Percentiles rank a stretch among this genome's conserved stretches.
These are phyloP conservation scores for Erebia aethiops DNA, from an alignment of 2,888 invertebrate species.

Conservation along the genomic window DNA sequence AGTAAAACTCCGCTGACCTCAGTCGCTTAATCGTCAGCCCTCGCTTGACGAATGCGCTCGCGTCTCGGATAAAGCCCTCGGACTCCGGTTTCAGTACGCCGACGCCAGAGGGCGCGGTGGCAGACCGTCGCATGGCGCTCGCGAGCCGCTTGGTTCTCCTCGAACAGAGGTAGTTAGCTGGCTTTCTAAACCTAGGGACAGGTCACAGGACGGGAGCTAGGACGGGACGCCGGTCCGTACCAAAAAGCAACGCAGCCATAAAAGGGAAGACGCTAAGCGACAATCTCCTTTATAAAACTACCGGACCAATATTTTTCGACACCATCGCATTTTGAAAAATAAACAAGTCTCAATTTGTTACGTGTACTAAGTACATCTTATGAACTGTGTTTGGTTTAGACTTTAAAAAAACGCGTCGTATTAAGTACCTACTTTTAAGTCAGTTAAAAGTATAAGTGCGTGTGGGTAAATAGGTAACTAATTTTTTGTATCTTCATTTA, in stretches of 20 bases:
- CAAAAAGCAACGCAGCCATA: slow-evolving; percentile 13
- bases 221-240: slow-evolving; percentile 57
- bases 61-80: slow-evolving; percentile 77
- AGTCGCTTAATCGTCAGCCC: slow-evolving; percentile 80
- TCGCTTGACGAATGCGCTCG: slow-evolving; percentile 77
- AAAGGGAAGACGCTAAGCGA: neutral
- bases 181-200: slow-evolving; percentile 79
- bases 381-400: too few species aligned
- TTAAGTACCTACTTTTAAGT: too few species aligned
- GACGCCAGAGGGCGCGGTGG: slow-evolving; percentile 72
- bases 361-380: too few species aligned
- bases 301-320: neutral
- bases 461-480: too few species aligned
- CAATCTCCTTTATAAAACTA: neutral
- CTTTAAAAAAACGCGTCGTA: too few species aligned
- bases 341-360: too few species aligned
- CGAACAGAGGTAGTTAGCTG: slow-evolving; percentile 79
- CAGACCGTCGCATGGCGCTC: slow-evolving; percentile 68
- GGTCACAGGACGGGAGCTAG: slow-evolving; percentile 52
- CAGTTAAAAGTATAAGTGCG: too few species aligned
- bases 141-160: slow-evolving; percentile 62
- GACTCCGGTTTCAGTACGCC: slow-evolving; percentile 41
- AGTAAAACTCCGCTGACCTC: slow-evolving; percentile 80
- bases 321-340: neutral
- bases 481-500: too few species aligned